phyloP scores from a whole-genome alignment of 2,797 vertebrate genomes.

The Melanotaenia pygmaea region DNA sequence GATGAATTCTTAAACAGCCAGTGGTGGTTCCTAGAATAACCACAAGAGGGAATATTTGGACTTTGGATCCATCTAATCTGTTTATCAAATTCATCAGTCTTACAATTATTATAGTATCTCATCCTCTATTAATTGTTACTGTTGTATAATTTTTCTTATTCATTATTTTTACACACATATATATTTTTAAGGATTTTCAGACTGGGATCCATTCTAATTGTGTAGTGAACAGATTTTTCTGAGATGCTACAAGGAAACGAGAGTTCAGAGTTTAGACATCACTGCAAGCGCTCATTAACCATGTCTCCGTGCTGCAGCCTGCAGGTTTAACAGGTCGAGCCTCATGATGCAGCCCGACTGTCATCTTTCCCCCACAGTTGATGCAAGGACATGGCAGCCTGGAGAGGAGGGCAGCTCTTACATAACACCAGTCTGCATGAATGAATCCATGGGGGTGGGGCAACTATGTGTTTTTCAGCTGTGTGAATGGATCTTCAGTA shows the following conservation, averaged over 20 bases:
- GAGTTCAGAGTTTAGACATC: slow-evolving; percentile 7
- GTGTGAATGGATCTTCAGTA: neutral
- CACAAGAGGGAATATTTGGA: neutral
- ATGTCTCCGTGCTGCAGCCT: slow-evolving; percentile 19
- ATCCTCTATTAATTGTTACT: neutral
- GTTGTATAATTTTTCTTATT: too few species aligned
- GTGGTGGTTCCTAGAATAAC: neutral
- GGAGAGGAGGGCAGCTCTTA: slow-evolving; percentile 59
- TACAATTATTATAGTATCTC: neutral
- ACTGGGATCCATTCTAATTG: neutral
- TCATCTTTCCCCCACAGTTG: slow-evolving; percentile 34
- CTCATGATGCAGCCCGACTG: slow-evolving; percentile 1
- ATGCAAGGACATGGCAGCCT: slow-evolving; percentile 59
- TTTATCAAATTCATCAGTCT: too few species aligned
- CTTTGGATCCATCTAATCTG: neutral
- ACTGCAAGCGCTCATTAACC: neutral
- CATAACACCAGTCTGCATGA: slow-evolving; percentile 69
- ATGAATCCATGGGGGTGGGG: slow-evolving; percentile 50
- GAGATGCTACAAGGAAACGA: neutral
- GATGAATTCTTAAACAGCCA: neutral
- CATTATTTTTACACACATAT: too few species aligned
- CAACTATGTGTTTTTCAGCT: slow-evolving; percentile 18
- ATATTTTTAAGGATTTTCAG: too few species aligned
- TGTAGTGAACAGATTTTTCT: neutral
- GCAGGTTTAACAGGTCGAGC: slow-evolving; percentile 26